A percentile compares a stretch with the other conserved stretches of the same genome.
Conservation (phyloP, 2,888 invertebrate species). For the Idaea biselata region DNA sequence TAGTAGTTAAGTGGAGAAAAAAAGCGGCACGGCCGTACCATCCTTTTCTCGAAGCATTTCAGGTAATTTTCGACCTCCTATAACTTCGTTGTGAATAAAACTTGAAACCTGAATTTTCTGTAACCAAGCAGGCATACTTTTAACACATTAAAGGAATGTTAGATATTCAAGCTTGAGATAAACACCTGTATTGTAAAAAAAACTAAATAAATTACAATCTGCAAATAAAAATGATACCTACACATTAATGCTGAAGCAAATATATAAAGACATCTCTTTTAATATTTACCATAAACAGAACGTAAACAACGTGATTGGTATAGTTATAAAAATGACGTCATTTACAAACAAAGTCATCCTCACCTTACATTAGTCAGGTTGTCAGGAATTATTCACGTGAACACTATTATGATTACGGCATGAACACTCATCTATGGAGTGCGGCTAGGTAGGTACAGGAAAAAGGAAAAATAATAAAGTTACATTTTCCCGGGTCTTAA, state of each 20-base stretch:
- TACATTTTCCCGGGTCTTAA: too few relatives aligned
- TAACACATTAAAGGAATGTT: too few relatives aligned
- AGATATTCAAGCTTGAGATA: too few relatives aligned
- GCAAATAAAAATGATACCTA: not conserved
- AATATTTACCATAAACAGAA: not conserved
- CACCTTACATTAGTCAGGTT: not conserved
- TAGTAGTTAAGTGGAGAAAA: too few relatives aligned
- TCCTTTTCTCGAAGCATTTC: too few relatives aligned
- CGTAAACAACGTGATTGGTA: not conserved
- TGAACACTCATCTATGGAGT: not conserved
- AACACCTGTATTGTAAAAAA: too few relatives aligned
- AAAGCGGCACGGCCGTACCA: too few relatives aligned
- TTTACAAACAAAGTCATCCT: not conserved
- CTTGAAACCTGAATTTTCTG: too few relatives aligned
- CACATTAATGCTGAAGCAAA: not conserved
- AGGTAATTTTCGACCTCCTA: too few relatives aligned
- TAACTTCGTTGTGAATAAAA: too few relatives aligned
- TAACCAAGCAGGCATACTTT: too few relatives aligned
- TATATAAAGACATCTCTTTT: not conserved
- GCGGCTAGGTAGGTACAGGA: not conserved
- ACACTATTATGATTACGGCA: not conserved
- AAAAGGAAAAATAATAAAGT: conserved; percentile 6
- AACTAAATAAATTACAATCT: not conserved
- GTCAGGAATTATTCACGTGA: not conserved
- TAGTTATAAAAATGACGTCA: not conserved